Conservation (phyloP, 2,113 vertebrate species). For the Seriola rivoliana region DNA sequence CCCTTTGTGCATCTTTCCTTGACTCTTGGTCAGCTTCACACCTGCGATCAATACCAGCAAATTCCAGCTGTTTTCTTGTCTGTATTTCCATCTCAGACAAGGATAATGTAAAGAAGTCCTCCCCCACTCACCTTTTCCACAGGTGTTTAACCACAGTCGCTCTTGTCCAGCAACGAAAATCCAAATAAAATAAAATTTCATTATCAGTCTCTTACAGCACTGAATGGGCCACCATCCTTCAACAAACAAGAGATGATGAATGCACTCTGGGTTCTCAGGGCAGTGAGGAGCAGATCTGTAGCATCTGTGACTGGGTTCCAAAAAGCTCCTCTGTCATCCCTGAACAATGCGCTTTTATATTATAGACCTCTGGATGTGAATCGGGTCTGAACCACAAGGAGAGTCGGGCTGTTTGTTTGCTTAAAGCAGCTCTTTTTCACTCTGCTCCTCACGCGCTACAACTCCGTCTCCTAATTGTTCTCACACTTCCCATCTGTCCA, state of each 20-base stretch:
- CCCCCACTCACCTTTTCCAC: neutral
- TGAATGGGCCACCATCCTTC: conserved; percentile 26
- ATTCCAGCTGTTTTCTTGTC: neutral
- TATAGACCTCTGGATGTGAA: neutral
- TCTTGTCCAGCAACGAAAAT: conserved; percentile 13
- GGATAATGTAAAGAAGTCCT: neutral
- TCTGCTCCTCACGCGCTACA: neutral
- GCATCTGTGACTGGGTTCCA: neutral
- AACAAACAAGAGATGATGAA: conserved; percentile 46
- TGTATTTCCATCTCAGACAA: conserved; percentile 4
- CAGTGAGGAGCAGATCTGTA: conserved; percentile 5
- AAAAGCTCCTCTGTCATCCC: conserved; percentile 30
- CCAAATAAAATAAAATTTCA: conserved; percentile 2
- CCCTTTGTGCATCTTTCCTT: neutral
- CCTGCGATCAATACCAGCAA: neutral
- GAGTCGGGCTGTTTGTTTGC: conserved; percentile 24
- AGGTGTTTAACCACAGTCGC: neutral
- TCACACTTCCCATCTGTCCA: conserved; percentile 39
- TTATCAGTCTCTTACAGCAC: conserved; percentile 24
- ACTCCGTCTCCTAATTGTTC: conserved; percentile 4
- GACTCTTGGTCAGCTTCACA: neutral
- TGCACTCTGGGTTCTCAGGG: neutral
- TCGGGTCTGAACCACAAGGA: conserved; percentile 15
- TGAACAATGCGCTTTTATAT: conserved; percentile 18
- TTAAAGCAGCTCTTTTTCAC: conserved; percentile 13